Evolutionary conservation across 2,888 invertebrate species (phyloP), one percentile per base, ranked within the genome.

Genomic region (Orthonevra nobilis): DNA sequence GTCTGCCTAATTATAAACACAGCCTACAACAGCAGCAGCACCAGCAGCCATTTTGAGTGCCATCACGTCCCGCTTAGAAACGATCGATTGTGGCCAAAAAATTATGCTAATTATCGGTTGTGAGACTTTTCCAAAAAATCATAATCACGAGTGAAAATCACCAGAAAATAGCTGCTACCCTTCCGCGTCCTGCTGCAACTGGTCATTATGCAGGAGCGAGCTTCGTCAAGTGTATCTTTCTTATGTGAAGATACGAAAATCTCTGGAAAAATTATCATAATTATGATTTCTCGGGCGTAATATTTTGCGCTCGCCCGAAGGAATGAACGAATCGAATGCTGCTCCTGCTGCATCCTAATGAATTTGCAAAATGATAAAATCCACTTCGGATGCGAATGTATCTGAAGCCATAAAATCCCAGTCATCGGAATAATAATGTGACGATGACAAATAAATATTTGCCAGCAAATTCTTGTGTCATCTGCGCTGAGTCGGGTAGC

Each of bases 31-130:
- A 34, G 32, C 26, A 42, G 23, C 38, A 68, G n/a, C 42, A 26
- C 20, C n/a, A n/a, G 5, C 17, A 17, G 46, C 34, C 34, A 50
- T 46, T 54, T 44, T 44, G 46, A 63, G 58, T 50, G 81, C 56
- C 58, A 74, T 69, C 74, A 81, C 74, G 74, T 81, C 54, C 28
- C 52, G 68, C 61, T 74, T 69, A 74, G 81, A 74, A 63, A 38
- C 64, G 75, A 64, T 70, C 56, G 52, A 60, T 50, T 58, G 28
- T 61, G 46, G 46, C 75, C 81, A 60, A 77, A 82, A n/a, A 82
- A 82, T 82, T 82, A 82, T 82, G 82, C 58, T 82, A 82, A 82
- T 81, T 81, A 81, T 56, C 52, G 73, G 82, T 73, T 81, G 46
- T 52, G 12, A 44, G 48, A 38, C 34, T 81, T 74, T 81, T 75